phyloP scores from a whole-genome alignment of 1,140 invertebrate species.

The Caerostris extrusa region DNA sequence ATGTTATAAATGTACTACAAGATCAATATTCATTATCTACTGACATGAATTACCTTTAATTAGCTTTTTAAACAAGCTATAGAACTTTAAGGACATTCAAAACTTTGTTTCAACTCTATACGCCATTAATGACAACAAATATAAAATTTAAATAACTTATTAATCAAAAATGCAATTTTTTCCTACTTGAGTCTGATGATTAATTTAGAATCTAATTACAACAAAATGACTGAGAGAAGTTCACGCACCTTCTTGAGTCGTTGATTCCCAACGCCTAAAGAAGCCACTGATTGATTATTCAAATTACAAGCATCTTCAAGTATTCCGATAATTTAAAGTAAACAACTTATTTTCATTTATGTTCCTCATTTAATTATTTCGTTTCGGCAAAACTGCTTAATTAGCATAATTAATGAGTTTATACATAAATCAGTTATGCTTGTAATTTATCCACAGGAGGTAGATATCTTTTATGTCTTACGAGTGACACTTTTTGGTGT shows the following conservation, averaged over 20 bases:
- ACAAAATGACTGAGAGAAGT: neutral
- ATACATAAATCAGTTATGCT: constrained; percentile 1
- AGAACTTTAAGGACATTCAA: too few species aligned
- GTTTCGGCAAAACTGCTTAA: constrained; percentile 20
- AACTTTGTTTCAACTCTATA: too few species aligned
- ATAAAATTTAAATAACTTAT: neutral
- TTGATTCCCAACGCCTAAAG: neutral
- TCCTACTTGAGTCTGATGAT: neutral
- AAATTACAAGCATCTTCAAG: constrained; percentile 13
- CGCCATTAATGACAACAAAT: constrained; percentile 2
- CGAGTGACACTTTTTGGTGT: neutral
- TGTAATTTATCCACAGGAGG: constrained; percentile 1
- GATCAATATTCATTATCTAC: too few species aligned
- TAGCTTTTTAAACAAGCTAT: too few species aligned
- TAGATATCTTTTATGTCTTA: neutral
- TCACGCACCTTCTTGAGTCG: neutral
- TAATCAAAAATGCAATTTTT: neutral
- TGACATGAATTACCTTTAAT: too few species aligned
- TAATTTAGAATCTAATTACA: constrained; percentile 22
- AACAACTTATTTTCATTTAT: constrained; percentile 28
- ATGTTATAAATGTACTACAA: too few species aligned
- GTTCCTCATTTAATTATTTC: constrained; percentile 34
- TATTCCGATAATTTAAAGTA: neutral
- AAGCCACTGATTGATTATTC: constrained; percentile 11
- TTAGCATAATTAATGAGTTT: constrained; percentile 8